Conservation (phyloP, 2,113 vertebrate genomes). For the Lophochroa leadbeateri region DNA sequence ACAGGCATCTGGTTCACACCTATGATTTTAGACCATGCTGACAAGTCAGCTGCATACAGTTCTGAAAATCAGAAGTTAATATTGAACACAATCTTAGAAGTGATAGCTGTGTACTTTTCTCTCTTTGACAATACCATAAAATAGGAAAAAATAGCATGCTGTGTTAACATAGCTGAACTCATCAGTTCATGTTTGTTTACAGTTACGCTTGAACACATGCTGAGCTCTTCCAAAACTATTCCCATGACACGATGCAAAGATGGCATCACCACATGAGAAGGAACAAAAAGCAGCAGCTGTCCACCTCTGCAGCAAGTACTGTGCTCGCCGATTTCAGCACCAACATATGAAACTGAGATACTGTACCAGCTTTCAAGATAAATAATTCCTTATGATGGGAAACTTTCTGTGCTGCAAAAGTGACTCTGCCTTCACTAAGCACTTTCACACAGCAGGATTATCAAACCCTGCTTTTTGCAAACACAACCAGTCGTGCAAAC, state of each 20-base stretch:
- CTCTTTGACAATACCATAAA: background rate
- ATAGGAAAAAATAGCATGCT: background rate
- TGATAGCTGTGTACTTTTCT: background rate
- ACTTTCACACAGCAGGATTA: background rate
- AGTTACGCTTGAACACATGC: background rate
- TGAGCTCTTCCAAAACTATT: background rate
- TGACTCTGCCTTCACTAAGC: background rate
- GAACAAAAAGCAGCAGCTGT: background rate
- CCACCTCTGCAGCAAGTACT: background rate
- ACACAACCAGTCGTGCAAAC: background rate
- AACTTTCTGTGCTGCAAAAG: background rate
- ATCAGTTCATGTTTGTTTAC: background rate
- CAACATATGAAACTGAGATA: background rate
- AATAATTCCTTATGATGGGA: background rate
- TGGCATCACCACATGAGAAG: background rate
- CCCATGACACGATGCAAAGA: background rate
- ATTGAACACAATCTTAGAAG: background rate
- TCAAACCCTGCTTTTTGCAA: background rate
- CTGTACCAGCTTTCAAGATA: background rate
- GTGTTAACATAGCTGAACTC: background rate
- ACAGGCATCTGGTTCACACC: accelerated
- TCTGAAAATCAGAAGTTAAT: background rate
- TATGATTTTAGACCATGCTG: background rate
- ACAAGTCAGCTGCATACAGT: background rate
- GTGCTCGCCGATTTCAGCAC: background rate